Base-by-base conservation (phyloP, 2,888 invertebrate genomes). In the Panopea generosa region DNA sequence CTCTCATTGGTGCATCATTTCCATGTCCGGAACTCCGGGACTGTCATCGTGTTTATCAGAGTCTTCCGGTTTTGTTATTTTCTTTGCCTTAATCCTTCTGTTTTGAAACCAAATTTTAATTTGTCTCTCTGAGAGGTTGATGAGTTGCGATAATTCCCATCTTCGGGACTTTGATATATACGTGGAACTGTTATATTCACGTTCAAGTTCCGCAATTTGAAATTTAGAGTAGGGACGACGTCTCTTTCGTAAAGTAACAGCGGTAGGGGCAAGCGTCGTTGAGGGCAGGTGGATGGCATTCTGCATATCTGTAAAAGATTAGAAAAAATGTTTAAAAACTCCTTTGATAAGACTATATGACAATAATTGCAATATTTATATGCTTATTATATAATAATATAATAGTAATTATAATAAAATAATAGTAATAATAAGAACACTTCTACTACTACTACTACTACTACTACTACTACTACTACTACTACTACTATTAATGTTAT, bases 151-250 rank as follows among this genome's bases (percentile, higher is more conserved):
- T 91, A 99, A 94, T 93, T 99, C 99, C 98, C 98, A 98, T 85
- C 98, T 95, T 93, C 98, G 98, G 93, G 99, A 98, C 93, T 99
- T 98, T 84, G 98, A 98, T 84, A 99, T 98, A 95, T 99, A 99
- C 74, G 98, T 98, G 94, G 98, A 98, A 94, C 96, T 97, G 78
- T 98, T 96, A 94, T 98, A 99, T 94, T 99, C 98, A 93, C 98
- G 97, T 93, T 99, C 98, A 92, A 99, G 94, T 94, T 98, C 98
- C 87, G 98, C 95, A 14, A 98, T 98, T 94, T 99, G 99, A 94
- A 96, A 98, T 94, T 99, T 98, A 63, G 98, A 98, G 94, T 99
- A 99, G 20, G 99, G 99, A 93, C 99, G 98, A 94, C 99, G 97
- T 94, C 99, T 98, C 95, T 99, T 99, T 55, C 92, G 82, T 55